Base-by-base conservation (phyloP, 2,113 vertebrate species). In the Cheirogaleus medius region DNA sequence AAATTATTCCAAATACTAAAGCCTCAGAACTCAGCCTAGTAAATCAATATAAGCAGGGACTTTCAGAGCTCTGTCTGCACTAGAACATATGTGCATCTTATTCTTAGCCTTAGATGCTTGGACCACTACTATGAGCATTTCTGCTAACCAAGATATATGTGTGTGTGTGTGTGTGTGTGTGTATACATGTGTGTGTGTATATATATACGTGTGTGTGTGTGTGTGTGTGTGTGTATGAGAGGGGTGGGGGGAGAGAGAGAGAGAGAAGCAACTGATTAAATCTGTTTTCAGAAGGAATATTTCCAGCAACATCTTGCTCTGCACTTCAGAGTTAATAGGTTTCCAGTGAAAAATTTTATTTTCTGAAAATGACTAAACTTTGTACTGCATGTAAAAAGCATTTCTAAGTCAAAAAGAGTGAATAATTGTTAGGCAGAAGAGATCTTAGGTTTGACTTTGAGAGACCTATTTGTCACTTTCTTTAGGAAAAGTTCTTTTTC, bases 351-450 rank as follows among this genome's bases (percentile, higher is more conserved):
- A 15, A n/a, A 54, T 89, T 96, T 93, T 91, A 63, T 93, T 88
- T 92, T 86, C 23, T 90, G 42, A 68, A 90, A 91, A 47, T 87
- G 12, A 54, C 74, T n/a, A 88, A 88, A 88, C 20, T 73, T 90
- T 64, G 29, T 58, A 78, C 23, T 78, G 4, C n/a, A 85, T 69
- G 58, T 88, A 56, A 90, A 82, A 94, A 86, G n/a, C 18, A 92
- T 85, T 94, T 97, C 23, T 90, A n/a, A 92, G 84, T 94, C 52
- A 89, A 47, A 94, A 88, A 49, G 32, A 89, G 15, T 80, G 63
- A 74, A 88, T 91, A 95, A 91, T 54, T 95, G 8, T 81, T 88
- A 87, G 34, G 11, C 84, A 15, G 29, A 60, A 74, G 20, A 60
- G 34, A 94, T 80, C n/a, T 77, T 47, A 58, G 11, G 47, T 93